Base-by-base conservation (phyloP, 2,113 vertebrate species). In the Chionis minor region DNA sequence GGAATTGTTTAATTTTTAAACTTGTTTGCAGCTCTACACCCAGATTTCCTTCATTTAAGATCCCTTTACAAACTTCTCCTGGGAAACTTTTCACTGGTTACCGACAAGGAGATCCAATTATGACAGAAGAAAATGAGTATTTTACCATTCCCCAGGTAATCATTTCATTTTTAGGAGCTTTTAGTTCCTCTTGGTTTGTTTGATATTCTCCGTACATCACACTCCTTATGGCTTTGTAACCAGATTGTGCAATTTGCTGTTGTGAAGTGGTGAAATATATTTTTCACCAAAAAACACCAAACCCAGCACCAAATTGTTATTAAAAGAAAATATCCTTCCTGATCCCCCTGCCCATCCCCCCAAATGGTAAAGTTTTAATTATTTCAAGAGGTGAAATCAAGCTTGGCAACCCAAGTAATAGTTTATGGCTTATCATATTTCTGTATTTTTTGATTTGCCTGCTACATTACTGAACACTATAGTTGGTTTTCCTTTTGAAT, bases 61-160 rank as follows among this genome's bases (percentile, higher is more conserved):
- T 69, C 5, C 81, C 94, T 38, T 51, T 94, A 49, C 85, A 97
- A 49, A 61, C 95, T 13, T 91, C 97, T 78, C 95, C 96, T 47
- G 85, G 92, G 58, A 89, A 33, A 78, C 33, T 96, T 42, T 54
- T 90, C 65, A 81, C 92, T 90, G 96, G 96, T 69, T 99, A 99
- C 94, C 97, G 79, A 70, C 98, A 99, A 97, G 99, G 99, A 84
- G 98, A 98, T 94, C 98, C 99, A 8, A 95, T 99, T 82, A 94
- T 99, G 70, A 98, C 98, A 8, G 70, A 88, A 14, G 96, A 97
- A 38, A 94, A 98, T 73, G 96, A 97, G 1, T 99, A 98, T 94
- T 98, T 99, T 62, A 98, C 98, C 12, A 78, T 99, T 65, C 99
- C 99, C 5, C 99, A 99, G 99, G 99, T 99, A 95, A 96, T 82